Conservation (phyloP, 2,888 invertebrate genomes). For the Aporophyla lueneburgensis region DNA sequence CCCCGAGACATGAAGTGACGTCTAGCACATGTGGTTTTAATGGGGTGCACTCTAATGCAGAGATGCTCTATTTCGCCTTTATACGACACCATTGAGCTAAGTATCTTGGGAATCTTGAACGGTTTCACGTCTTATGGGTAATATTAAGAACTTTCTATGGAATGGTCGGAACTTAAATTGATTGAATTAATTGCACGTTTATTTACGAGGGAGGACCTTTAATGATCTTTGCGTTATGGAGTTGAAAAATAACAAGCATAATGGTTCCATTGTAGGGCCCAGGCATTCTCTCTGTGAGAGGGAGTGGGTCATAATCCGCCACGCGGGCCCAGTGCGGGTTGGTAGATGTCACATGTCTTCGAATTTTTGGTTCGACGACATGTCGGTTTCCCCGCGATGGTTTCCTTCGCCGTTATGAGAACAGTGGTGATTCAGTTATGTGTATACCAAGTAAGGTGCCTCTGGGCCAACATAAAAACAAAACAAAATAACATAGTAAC, state of each 20-base stretch:
- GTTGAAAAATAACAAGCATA: neutral
- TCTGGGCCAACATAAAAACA: too few species aligned
- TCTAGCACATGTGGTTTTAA: conserved; percentile 87
- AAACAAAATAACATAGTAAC: conserved; percentile 1
- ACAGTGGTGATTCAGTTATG: too few species aligned
- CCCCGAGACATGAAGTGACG: conserved; percentile 77
- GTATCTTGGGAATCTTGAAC: conserved; percentile 73
- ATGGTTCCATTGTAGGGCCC: too few species aligned
- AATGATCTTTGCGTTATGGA: neutral
- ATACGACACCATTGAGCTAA: conserved; percentile 75
- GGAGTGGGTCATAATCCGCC: too few species aligned
- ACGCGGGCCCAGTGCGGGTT: too few species aligned
- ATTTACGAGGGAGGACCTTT: neutral
- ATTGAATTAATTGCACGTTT: conserved; percentile 21
- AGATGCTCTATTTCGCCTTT: conserved; percentile 80
- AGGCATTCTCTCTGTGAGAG: too few species aligned
- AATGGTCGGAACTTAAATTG: conserved; percentile 35
- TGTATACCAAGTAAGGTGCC: too few species aligned
- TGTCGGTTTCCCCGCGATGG: too few species aligned
- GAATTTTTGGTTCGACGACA: too few species aligned
- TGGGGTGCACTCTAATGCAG: conserved; percentile 86
- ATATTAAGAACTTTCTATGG: conserved; percentile 26
- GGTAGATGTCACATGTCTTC: too few species aligned
- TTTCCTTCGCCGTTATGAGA: too few species aligned
- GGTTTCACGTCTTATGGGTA: conserved; percentile 38